Evolutionary conservation across 2,888 invertebrate genomes (phyloP), one percentile per base, ranked within the genome.

Genomic region (Brenthis ino): DNA sequence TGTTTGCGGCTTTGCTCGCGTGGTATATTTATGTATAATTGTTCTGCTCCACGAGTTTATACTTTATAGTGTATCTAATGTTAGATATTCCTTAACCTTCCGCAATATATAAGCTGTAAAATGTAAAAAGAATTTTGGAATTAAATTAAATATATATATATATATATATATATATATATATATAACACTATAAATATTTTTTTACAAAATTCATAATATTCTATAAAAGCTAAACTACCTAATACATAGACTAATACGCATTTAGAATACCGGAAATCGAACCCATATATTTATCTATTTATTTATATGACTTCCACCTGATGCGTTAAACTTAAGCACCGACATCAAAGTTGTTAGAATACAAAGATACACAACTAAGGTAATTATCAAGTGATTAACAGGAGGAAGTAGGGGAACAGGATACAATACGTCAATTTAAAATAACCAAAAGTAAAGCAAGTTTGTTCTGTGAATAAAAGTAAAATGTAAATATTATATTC

Each of bases 371-470:
- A 82, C 83, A 82, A 87, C 85, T 85, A 85, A 87, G 85, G 86
- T 85, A 85, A 84, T 84, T 79, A 82, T 86, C 77, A 80, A 79
- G 83, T 85, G 86, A 89, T 88, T 86, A 89, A 86, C 85, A 84
- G 82, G 83, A 85, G 86, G 86, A 87, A 88, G 89, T 86, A 86
- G 83, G 20, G 37, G 53, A 85, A 86, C 91, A 91, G 91, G 91
- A 91, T 55, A 48, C 12, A 50, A 57, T 89, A 85, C 85, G 88
- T 91, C 89, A 88, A 88, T 91, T 91, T 85, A 85, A 87, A 88
- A 86, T 85, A 87, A 85, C 84, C 79, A 84, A 86, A 89, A 85
- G 82, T 80, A 69, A 74, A 80, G 82, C 81, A 79, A 81, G 14
- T 54, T 37, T 54, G 12, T 20, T 63, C 54, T 51, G 53, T 43